Evolutionary conservation across 2,797 vertebrate genomes (phyloP).

Genomic region (Phylloscopus collybita): DNA sequence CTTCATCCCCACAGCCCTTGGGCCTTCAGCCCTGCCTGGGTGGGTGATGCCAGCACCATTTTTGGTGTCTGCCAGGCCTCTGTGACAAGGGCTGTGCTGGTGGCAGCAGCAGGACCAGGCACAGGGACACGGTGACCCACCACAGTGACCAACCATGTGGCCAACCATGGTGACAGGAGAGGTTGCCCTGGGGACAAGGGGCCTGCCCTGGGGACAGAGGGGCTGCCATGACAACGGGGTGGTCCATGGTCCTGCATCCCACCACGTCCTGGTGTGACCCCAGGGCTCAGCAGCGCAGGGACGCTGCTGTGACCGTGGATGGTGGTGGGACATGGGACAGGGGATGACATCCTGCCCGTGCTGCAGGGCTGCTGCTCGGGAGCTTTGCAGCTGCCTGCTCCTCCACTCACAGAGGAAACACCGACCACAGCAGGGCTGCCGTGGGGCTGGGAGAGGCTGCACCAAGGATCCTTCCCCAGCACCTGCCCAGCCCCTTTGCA

Average conservation of each 20-base stretch:
- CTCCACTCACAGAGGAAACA: neutral
- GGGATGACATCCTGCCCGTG: neutral
- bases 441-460: neutral
- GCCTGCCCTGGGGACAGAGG: no score
- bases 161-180: accelerated
- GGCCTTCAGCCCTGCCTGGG: accelerated
- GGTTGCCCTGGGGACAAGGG: no score
- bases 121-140: accelerated
- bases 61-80: neutral
- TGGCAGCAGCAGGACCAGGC: neutral
- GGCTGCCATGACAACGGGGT: neutral
- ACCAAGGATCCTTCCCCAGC: accelerated
- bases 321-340: accelerated
- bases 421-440: neutral
- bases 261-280: accelerated
- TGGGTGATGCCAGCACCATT: neutral
- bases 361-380: accelerated
- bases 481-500: accelerated
- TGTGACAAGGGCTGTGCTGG: accelerated
- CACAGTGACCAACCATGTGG: neutral
- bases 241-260: accelerated
- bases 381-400: neutral
- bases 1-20: accelerated
- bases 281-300: accelerated
- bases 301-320: accelerated